phyloP scores from a whole-genome alignment of 1,140 invertebrate species.

The Heliconius congener region DNA sequence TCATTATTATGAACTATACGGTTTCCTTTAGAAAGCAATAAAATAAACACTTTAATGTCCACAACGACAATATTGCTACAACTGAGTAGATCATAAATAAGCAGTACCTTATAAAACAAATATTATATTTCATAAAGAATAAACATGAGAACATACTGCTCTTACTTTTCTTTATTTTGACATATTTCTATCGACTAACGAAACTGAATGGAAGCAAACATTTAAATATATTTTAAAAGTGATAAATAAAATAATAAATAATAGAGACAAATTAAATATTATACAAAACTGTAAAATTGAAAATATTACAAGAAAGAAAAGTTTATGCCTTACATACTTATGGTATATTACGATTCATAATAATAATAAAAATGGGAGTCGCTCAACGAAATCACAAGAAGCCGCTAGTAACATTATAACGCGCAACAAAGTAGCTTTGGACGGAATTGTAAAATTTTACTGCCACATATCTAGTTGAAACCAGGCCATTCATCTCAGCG shows the following conservation, averaged over 20 bases:
- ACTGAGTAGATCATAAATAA: slow-evolving; percentile 55
- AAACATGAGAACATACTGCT: background rate
- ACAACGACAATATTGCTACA: slow-evolving; percentile 51
- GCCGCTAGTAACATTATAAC: slow-evolving; percentile 32
- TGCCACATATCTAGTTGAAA: slow-evolving; percentile 37
- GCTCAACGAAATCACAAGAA: slow-evolving; percentile 19
- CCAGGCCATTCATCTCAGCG: slow-evolving; percentile 32
- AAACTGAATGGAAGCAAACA: background rate
- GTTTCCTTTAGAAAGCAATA: slow-evolving; percentile 39
- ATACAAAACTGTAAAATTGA: background rate
- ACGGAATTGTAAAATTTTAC: slow-evolving; percentile 41
- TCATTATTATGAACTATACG: slow-evolving; percentile 27
- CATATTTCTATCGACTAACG: background rate
- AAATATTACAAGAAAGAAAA: background rate
- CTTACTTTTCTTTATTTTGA: slow-evolving; percentile 3
- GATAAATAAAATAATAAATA: background rate
- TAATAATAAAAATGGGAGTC: slow-evolving; percentile 13
- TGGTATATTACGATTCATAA: background rate
- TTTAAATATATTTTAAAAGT: background rate
- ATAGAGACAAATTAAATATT: background rate
- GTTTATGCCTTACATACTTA: background rate
- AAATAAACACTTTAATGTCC: slow-evolving; percentile 49
- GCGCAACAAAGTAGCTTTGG: slow-evolving; percentile 43
- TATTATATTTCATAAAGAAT: slow-evolving; percentile 3
- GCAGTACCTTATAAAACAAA: slow-evolving; percentile 43